These are phyloP conservation scores for Caenorhabditis plicata DNA, from an alignment of 2,888 invertebrate species.

Conservation along the genomic window DNA sequence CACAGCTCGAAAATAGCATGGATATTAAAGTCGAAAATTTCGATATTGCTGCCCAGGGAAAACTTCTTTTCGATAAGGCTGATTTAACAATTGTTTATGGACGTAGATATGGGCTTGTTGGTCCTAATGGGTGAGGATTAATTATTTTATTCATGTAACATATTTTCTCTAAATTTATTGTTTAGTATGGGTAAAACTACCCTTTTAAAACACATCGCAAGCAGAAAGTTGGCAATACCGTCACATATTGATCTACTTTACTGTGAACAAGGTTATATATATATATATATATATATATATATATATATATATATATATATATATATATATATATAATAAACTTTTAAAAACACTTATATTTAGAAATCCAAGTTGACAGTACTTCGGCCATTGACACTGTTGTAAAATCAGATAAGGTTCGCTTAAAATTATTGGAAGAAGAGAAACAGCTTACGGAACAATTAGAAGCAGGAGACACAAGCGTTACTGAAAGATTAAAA, in stretches of 20 bases:
- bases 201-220: slow-evolving; percentile 85
- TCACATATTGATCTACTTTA: slow-evolving; percentile 91
- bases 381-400: slow-evolving; percentile 89
- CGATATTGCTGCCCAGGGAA: slow-evolving; percentile 93
- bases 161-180: slow-evolving; percentile 7
- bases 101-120: slow-evolving; percentile 92
- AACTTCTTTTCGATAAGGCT: slow-evolving; percentile 94
- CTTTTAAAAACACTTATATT: no score
- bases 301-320: not conserved
- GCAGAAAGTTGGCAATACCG: slow-evolving; percentile 87
- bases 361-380: slow-evolving; percentile 97
- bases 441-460: slow-evolving; percentile 80
- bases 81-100: slow-evolving; percentile 88
- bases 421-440: slow-evolving; percentile 80
- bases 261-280: slow-evolving; percentile 79
- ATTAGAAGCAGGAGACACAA: slow-evolving; percentile 73
- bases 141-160: slow-evolving; percentile 1
- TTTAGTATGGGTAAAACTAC: slow-evolving; percentile 95
- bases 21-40: slow-evolving; percentile 97
- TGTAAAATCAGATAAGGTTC: slow-evolving; percentile 86
- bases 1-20: slow-evolving; percentile 83
- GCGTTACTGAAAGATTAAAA: slow-evolving; percentile 78
- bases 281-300: not conserved
- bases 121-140: slow-evolving; percentile 83
- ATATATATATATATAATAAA: not conserved